A percentile compares a stretch with the other conserved stretches of the same genome.
Evolutionary conservation across 2,888 invertebrate genomes (phyloP).

Genomic region (Acronicta alni): DNA sequence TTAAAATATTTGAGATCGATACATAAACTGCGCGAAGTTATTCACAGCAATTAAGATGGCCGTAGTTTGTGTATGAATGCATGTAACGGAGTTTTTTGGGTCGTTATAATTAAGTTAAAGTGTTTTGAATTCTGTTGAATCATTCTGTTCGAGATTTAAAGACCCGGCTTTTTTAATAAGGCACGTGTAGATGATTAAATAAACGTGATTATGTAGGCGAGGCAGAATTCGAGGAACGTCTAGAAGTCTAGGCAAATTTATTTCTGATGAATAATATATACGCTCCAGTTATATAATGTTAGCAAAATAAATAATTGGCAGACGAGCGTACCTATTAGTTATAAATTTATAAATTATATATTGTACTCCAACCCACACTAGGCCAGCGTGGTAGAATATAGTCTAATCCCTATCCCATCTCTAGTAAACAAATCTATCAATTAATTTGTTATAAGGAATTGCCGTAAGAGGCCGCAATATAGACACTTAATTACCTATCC

Average conservation of each 20-base stretch:
- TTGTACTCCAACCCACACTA: too few species aligned
- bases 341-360: too few species aligned
- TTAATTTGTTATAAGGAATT: too few species aligned
- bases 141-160: constrained; percentile 19
- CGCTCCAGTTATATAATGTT: too few species aligned
- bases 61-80: constrained; percentile 47
- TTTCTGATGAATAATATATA: not conserved
- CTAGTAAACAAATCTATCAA: too few species aligned
- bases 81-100: constrained; percentile 36
- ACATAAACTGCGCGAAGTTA: constrained; percentile 54
- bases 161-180: not conserved
- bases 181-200: not conserved
- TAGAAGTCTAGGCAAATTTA: not conserved
- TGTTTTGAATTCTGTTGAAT: constrained; percentile 28
- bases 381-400: too few species aligned
- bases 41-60: constrained; percentile 65
- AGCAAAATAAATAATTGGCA: too few species aligned
- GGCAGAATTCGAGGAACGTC: not conserved
- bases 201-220: not conserved
- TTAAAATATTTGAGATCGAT: constrained; percentile 59
- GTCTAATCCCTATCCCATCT: too few species aligned
- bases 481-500: too few species aligned
- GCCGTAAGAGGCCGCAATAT: too few species aligned
- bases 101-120: constrained; percentile 43
- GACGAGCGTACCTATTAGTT: too few species aligned